Conservation (phyloP, 2,797 vertebrate genomes). For the Labeo calbasu region DNA sequence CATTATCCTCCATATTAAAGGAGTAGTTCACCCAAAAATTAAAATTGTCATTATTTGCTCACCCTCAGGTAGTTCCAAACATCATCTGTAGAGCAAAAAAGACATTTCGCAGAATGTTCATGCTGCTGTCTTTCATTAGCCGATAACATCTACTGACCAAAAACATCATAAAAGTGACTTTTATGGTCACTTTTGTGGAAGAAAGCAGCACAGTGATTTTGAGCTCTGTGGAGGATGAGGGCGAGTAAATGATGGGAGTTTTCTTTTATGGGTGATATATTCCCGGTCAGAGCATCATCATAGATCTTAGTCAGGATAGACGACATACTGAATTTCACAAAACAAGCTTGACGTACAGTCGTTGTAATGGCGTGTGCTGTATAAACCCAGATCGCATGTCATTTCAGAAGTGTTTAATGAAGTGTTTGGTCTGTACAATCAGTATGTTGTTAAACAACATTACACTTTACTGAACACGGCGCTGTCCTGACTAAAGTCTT, state of each 20-base stretch:
- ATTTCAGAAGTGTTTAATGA: background rate
- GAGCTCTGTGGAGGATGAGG: background rate
- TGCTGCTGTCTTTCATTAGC: background rate
- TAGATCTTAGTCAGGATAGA: background rate
- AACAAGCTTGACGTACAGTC: background rate
- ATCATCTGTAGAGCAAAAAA: background rate
- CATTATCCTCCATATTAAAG: slow-evolving; percentile 67
- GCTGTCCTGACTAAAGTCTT: slow-evolving; percentile 1
- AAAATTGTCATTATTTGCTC: background rate
- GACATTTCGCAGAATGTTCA: background rate
- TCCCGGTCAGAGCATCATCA: background rate
- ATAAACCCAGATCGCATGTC: background rate
- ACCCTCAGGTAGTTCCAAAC: background rate
- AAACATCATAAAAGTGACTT: background rate
- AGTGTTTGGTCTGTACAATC: background rate
- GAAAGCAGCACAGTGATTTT: background rate
- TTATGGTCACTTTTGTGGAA: background rate
- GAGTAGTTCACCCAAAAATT: background rate
- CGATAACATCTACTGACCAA: background rate
- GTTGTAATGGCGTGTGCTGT: background rate
- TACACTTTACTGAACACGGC: background rate
- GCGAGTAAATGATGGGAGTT: slow-evolving; percentile 68
- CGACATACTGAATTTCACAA: background rate
- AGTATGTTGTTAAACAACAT: background rate
- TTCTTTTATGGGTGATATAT: background rate